Base-by-base conservation (phyloP, 2,113 vertebrate species). In the Etheostoma cragini region DNA sequence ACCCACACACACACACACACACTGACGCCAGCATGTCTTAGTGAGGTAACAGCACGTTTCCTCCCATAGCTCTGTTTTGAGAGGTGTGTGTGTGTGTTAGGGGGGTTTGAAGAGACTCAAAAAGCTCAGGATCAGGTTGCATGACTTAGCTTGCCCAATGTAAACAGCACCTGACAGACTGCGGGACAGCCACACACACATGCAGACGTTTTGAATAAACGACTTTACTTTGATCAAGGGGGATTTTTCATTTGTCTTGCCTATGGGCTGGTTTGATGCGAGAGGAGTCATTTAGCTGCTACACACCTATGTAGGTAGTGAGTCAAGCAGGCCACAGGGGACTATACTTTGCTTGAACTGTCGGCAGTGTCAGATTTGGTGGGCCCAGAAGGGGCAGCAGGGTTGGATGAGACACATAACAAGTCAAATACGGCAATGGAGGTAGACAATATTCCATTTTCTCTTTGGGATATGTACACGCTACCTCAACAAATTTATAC, bases 21-120 rank as follows among this genome's bases (percentile, higher is more conserved):
- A 84, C 88, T 87, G 90, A 93, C 88, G 92, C 94, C 93, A 94
- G 87, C 82, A 78, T 91, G 93, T 95, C 93, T 93, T 94, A 72
- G 87, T 92, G 91, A 91, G 91, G 93, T 91, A 95, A 95, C 90
- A 88, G 78, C 85, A 68, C 67, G 80, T 89, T 92, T 94, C 91
- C 93, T 93, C 89, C 87, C 77, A 87, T 86, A 88, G 87, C 84
- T 86, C 75, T 80, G 89, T 85, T 87, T 69, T 88, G 88, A 91
- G 90, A 87, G 88, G 87, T 87, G 76, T 71, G 58, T 85, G 63
- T 77, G 78, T 77, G 52, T 54, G 74, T 49, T 45, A n/a, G 50
- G 57, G 62, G 47, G 81, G 45, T 3, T 83, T 58, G 33, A 77
- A 62, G 77, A 60, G 73, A 56, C 63, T 49, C 76, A 61, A 62